Base-by-base conservation (phyloP, 1,140 invertebrate genomes). In the Parasteatoda tepidariorum region DNA sequence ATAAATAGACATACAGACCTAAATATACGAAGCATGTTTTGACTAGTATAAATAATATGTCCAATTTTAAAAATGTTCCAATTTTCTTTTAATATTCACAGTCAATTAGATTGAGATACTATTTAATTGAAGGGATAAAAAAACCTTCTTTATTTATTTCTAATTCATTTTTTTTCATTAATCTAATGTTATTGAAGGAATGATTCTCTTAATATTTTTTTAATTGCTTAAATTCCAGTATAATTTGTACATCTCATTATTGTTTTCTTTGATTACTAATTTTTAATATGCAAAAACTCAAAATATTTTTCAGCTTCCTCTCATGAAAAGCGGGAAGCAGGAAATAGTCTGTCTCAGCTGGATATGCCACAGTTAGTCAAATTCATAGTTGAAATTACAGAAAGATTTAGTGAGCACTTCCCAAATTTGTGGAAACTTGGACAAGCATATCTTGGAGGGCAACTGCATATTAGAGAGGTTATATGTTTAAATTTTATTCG, bases 361-460 rank as follows among this genome's bases (percentile, higher is more conserved):
- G 78, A 85, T 41, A 64, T 87, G n/a, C 89, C 89, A 68, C 89
- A 89, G 85, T 88, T 88, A 76, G 92, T 95, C 11, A 88, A 92
- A 62, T 95, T 94, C 89, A 90, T 94, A 9, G 94, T 95, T 88
- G 92, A 94, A 85, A 88, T 95, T 48, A 93, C 92, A 75, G 92
- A 93, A 33, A 90, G 93, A 61, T 90, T 95, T 57, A 91, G 91
- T 13, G 90, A 92, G 83, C 92, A 92, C 67, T 92, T 95, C 85
- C 95, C 95, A 0, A 94, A 96, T 89, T 89, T 97, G 11, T 97
- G 95, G 95, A 94, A 94, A 89, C 90, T 98, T 2, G 95, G 96
- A 3, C 95, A 96, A 88, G 92, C 94, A 68, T 98, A 97, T 89
- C 96, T 97, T 87, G 93, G 92, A 15, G 95, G 94, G 2, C 95